phyloP scores from a whole-genome alignment of 2,113 vertebrate genomes.

The Misgurnus mizolepis region DNA sequence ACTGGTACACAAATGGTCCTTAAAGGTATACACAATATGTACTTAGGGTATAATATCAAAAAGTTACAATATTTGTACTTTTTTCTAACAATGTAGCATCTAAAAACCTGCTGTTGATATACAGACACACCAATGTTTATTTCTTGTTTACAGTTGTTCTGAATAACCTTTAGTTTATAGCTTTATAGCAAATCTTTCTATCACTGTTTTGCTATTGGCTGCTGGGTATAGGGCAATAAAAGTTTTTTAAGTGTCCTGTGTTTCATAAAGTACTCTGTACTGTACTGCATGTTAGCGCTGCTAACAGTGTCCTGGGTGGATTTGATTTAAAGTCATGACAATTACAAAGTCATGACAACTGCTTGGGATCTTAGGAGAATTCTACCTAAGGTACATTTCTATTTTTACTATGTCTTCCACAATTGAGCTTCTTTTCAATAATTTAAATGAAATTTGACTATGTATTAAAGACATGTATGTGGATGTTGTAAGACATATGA shows the following conservation, averaged over 20 bases:
- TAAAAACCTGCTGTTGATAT: not conserved
- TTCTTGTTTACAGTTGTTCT: not conserved
- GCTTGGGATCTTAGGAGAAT: conserved; percentile 80
- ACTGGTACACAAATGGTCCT: too few relatives aligned
- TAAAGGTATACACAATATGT: too few relatives aligned
- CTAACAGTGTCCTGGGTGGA: not conserved
- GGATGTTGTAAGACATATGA: conserved; percentile 77
- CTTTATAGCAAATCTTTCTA: not conserved
- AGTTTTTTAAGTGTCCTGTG: not conserved
- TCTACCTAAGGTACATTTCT: conserved; percentile 81
- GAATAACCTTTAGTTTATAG: not conserved
- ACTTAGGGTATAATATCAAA: too few relatives aligned
- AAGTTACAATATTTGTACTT: too few relatives aligned
- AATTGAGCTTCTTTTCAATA: too few relatives aligned
- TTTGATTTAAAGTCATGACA: conserved; percentile 68
- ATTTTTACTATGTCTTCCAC: not conserved
- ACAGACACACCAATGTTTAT: not conserved
- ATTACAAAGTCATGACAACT: conserved; percentile 40
- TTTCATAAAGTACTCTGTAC: not conserved
- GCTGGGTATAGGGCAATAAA: not conserved
- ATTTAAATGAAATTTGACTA: not conserved
- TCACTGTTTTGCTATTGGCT: conserved; percentile 21
- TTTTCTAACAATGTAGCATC: not conserved
- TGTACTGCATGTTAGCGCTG: too few relatives aligned
- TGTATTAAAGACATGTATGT: not conserved